Evolutionary conservation across 2,797 vertebrate genomes (phyloP), one percentile per base, ranked within the genome.

Genomic region (Sebastes vulpes): DNA sequence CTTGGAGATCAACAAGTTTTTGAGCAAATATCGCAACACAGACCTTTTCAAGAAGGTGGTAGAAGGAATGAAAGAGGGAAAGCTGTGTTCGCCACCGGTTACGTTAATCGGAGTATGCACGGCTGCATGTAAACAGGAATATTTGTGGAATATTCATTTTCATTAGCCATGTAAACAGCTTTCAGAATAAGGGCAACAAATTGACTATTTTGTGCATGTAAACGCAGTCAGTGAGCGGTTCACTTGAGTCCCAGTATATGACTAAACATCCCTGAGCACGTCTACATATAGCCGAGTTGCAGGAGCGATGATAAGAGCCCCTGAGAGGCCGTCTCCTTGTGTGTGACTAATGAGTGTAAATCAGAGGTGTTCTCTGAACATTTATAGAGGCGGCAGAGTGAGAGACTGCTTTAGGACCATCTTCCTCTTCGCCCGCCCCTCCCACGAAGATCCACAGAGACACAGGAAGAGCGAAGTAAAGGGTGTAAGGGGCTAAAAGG

Each of bases 321-420:
- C 61, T 76, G 58, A 80, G 65, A 81, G 63, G 20, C 28, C 0
- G 3, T 77, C 18, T 65, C 20, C 18, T 65, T 21, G 42, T 79
- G 71, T 86, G 81, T 81, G 86, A 93, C 83, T 73, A 89, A 87
- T 84, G 79, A 9, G 54, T 64, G 53, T 83, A 90, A 89, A 87
- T 78, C 35, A 69, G 60, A 75, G 42, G 25, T 69, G 86, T 69
- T 85, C 63, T 72, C 21, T 70, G 67, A 90, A 82, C 85, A 82
- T 84, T 90, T 86, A 81, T 79, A 81, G 79, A 85, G 72, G 64
- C 35, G 28, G 26, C 54, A 65, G 65, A 82, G 63, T 61, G 69
- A 65, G 70, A 70, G 65, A 53, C 68, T 14, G 21, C 42, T 77
- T 80, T 53, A 20, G 28, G 72, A 67, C 67, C 53, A 65, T 18